A percentile compares a stretch with the other conserved stretches of the same genome.
Evolutionary conservation across 2,797 vertebrate species (phyloP).

Genomic region (Anniella stebbinsi): DNA sequence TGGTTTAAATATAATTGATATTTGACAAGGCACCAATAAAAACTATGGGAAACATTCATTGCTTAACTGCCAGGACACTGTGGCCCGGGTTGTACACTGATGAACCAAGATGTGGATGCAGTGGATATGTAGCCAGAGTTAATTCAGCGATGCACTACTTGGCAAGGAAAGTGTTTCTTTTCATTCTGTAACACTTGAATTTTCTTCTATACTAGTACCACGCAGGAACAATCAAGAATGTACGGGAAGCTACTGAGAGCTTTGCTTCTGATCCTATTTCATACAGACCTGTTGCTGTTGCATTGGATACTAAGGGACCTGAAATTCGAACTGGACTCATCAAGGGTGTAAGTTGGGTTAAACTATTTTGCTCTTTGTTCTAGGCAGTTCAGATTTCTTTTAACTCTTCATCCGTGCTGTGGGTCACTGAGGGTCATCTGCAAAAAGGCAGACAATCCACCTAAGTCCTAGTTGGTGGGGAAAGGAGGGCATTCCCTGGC

Average conservation of each 20-base stretch:
- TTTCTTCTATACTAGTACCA: slow-evolving; percentile 86
- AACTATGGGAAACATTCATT: background rate
- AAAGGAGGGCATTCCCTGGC: background rate
- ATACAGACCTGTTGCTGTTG: slow-evolving; percentile 95
- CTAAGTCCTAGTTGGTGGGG: background rate
- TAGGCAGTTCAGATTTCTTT: background rate
- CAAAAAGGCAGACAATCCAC: background rate
- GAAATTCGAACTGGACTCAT: slow-evolving; percentile 99
- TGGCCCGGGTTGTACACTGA: background rate
- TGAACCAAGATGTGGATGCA: background rate
- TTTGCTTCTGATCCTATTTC: slow-evolving; percentile 89
- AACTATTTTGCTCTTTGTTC: background rate
- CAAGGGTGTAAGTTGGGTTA: slow-evolving; percentile 89
- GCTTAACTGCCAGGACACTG: background rate
- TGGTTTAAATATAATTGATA: background rate
- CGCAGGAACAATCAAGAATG: slow-evolving; percentile 94
- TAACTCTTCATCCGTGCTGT: too few species aligned
- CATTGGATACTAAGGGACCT: slow-evolving; percentile 98
- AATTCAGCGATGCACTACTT: rapidly evolving
- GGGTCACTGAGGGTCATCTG: background rate
- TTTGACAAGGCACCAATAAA: background rate
- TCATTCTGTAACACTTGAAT: background rate
- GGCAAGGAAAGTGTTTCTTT: background rate
- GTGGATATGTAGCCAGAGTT: background rate
- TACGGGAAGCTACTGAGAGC: slow-evolving; percentile 92